Conservation (phyloP, 2,113 vertebrate species). For the Cromileptes altivelis region DNA sequence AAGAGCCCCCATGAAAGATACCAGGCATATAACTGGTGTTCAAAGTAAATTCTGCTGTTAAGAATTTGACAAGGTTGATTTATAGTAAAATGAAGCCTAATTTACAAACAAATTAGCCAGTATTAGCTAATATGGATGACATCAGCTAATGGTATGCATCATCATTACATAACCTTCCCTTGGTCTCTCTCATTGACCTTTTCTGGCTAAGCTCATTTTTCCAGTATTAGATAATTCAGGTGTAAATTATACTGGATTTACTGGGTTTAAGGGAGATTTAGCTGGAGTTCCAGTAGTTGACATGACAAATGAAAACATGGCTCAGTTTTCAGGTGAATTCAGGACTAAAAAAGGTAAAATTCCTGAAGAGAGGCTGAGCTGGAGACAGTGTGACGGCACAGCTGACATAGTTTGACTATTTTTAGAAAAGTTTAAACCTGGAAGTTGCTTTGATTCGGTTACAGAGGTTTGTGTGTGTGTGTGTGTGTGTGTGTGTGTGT, state of each 20-base stretch:
- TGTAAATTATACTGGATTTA: slow-evolving; percentile 25
- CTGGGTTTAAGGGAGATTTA: slow-evolving; percentile 25
- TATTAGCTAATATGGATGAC: background rate
- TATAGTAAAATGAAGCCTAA: too few relatives aligned
- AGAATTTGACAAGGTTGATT: too few relatives aligned
- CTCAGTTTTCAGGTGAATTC: slow-evolving; percentile 5
- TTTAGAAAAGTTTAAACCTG: slow-evolving; percentile 55
- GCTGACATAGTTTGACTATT: slow-evolving; percentile 49
- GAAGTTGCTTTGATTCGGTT: slow-evolving; percentile 40
- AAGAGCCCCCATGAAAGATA: too few relatives aligned
- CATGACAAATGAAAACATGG: background rate
- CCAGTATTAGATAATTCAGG: background rate
- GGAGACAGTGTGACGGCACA: background rate
- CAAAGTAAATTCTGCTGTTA: too few relatives aligned
- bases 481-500: slow-evolving; percentile 1
- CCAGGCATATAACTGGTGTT: too few relatives aligned
- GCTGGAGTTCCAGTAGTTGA: background rate
- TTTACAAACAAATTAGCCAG: background rate
- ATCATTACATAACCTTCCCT: background rate
- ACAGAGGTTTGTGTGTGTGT: slow-evolving; percentile 25
- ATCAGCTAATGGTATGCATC: background rate
- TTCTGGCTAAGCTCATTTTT: background rate
- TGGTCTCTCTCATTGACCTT: background rate
- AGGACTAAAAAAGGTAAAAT: slow-evolving; percentile 66
- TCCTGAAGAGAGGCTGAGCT: slow-evolving; percentile 23